Percentiles rank a stretch among this genome's conserved stretches.
phyloP scores from a whole-genome alignment of 2,888 invertebrate genomes.

The Drosophila diplacantha region DNA sequence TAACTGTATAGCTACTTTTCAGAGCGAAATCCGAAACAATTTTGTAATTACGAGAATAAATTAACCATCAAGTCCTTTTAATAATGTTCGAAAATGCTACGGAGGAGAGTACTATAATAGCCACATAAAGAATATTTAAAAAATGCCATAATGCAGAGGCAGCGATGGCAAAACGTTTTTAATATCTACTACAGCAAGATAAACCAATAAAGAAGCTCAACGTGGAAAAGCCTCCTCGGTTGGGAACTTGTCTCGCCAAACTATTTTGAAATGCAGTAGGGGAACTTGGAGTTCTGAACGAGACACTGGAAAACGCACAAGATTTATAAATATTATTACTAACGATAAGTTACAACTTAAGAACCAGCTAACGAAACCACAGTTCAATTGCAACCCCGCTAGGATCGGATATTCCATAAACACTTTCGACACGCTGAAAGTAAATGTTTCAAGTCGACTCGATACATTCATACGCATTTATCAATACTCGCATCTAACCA shows the following conservation, averaged over 20 bases:
- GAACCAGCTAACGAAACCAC: slow-evolving; percentile 6
- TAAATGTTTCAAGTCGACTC: slow-evolving; percentile 33
- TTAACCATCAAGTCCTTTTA: slow-evolving; percentile 8
- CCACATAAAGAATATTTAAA: slow-evolving; percentile 36
- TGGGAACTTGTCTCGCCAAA: slow-evolving; percentile 48
- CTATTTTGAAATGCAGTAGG: slow-evolving; percentile 20
- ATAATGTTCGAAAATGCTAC: slow-evolving; percentile 18
- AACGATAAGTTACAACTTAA: slow-evolving; percentile 14
- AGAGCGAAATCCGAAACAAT: slow-evolving; percentile 13
- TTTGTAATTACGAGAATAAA: slow-evolving; percentile 23
- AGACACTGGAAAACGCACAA: slow-evolving; percentile 63
- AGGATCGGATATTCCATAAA: slow-evolving; percentile 10
- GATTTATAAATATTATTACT: slow-evolving; percentile 38
- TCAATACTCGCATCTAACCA: slow-evolving; percentile 33
- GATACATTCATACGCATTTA: slow-evolving; percentile 53
- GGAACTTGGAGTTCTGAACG: slow-evolving; percentile 31
- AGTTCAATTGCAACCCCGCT: slow-evolving; percentile 18
- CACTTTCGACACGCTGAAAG: slow-evolving; percentile 13
- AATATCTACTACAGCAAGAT: slow-evolving; percentile 49
- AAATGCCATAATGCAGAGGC: slow-evolving; percentile 14
- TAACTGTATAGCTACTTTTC: slow-evolving; percentile 4
- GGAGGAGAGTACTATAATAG: slow-evolving; percentile 39
- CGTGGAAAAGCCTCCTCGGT: slow-evolving; percentile 64
- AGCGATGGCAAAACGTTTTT: slow-evolving; percentile 45
- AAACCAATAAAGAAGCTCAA: slow-evolving; percentile 39